phyloP scores from a whole-genome alignment of 2,113 vertebrate species.

The Apodemus sylvaticus region DNA sequence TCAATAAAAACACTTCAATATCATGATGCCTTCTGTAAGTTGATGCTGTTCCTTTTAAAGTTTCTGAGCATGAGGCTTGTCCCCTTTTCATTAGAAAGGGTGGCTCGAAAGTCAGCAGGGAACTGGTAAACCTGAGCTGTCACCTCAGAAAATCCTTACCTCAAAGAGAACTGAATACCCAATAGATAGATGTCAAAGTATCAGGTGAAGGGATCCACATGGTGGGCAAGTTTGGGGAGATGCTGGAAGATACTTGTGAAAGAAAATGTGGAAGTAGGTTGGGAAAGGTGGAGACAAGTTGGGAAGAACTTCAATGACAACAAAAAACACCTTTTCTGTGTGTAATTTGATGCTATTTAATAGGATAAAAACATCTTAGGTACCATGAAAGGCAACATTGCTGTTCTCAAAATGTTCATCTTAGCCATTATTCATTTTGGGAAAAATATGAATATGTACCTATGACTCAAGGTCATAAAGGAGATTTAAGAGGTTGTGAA shows the following conservation, averaged over 20 bases:
- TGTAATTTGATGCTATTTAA: not conserved
- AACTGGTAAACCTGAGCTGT: not conserved
- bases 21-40: not conserved
- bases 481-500: not conserved
- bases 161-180: not conserved
- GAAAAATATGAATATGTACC: not conserved
- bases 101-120: not conserved
- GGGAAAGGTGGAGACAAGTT: not conserved
- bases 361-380: not conserved
- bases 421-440: not conserved
- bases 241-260: not conserved
- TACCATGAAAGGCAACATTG: not conserved
- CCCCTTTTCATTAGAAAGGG: slow-evolving; percentile 8
- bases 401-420: not conserved
- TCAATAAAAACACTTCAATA: not conserved
- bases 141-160: not conserved
- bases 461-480: not conserved
- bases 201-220: not conserved
- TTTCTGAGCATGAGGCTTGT: not conserved
- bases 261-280: not conserved
- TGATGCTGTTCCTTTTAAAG: not conserved
- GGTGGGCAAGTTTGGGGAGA: not conserved
- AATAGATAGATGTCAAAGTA: not conserved
- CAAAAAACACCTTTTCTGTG: too few relatives aligned
- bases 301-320: not conserved